Conservation (phyloP, 2,113 vertebrate species). For the Amia ocellicauda region DNA sequence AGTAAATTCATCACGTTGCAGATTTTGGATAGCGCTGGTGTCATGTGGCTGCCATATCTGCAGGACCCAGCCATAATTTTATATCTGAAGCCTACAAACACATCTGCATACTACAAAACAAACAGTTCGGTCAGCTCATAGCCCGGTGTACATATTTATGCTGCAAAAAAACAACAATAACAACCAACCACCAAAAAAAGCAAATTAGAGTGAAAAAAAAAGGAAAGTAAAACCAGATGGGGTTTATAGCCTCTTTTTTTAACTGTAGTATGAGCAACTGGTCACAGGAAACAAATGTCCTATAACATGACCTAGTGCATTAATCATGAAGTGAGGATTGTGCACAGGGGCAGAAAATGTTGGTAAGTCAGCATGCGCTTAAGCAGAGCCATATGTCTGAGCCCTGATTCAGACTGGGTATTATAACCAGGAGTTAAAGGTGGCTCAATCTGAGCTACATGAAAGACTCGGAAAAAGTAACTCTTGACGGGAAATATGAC, state of each 20-base stretch:
- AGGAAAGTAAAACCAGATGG: background rate
- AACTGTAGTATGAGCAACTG: slow-evolving; percentile 37
- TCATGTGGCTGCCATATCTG: background rate
- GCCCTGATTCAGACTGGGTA: slow-evolving; percentile 34
- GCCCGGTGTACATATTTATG: slow-evolving; percentile 18
- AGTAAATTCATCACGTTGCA: too few relatives aligned
- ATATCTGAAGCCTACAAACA: background rate
- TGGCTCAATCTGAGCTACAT: background rate
- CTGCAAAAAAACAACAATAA: background rate
- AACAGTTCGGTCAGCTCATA: background rate
- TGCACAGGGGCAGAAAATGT: slow-evolving; percentile 5
- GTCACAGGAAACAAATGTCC: slow-evolving; percentile 20
- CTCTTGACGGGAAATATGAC: too few relatives aligned
- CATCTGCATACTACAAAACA: slow-evolving; percentile 4
- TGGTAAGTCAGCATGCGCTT: slow-evolving; percentile 41
- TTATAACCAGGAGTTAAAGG: slow-evolving; percentile 22
- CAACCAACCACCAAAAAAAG: too few relatives aligned
- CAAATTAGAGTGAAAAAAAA: background rate
- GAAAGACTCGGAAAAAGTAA: too few relatives aligned
- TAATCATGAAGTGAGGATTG: slow-evolving; percentile 14
- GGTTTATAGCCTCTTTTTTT: slow-evolving; percentile 5
- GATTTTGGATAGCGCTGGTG: too few relatives aligned
- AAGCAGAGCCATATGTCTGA: slow-evolving; percentile 53
- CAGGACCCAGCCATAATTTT: slow-evolving; percentile 2
- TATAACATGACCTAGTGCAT: slow-evolving; percentile 19